A percentile compares a stretch with the other conserved stretches of the same genome.
phyloP scores from a whole-genome alignment of 2,888 invertebrate genomes.

The Meta bourneti region DNA sequence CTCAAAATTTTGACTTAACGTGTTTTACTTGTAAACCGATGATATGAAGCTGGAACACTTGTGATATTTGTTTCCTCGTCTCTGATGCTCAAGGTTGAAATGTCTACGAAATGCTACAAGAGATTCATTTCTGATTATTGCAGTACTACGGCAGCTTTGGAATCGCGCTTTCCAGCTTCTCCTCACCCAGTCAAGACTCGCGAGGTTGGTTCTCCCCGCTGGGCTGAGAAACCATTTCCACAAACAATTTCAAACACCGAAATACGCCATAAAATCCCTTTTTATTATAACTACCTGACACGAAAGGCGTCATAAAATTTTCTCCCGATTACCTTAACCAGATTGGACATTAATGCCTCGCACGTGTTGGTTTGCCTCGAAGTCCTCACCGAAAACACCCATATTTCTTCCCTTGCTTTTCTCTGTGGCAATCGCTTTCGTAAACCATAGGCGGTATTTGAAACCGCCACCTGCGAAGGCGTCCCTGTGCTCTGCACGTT shows the following conservation, averaged over 20 bases:
- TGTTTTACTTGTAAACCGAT: no score
- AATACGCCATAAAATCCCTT: neutral
- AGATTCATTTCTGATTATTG: no score
- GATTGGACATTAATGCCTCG: neutral
- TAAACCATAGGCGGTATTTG: conserved; percentile 3
- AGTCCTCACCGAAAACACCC: neutral
- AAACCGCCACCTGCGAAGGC: neutral
- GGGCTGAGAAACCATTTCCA: neutral
- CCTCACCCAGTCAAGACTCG: neutral
- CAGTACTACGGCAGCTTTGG: no score
- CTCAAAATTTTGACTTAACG: no score
- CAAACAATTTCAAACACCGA: neutral
- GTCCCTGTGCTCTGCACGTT: neutral
- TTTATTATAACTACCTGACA: no score
- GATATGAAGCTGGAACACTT: no score
- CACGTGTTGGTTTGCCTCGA: neutral
- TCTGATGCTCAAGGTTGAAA: no score
- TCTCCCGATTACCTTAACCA: no score
- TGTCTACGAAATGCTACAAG: no score
- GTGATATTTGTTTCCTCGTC: no score
- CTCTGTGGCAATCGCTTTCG: conserved; percentile 1
- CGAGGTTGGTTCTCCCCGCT: neutral
- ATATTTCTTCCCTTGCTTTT: neutral
- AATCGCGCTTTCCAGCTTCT: no score
- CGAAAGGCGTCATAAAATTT: no score